These are phyloP conservation scores for Platanista minor DNA, from an alignment of 2,113 vertebrate species.

Conservation along the genomic window DNA sequence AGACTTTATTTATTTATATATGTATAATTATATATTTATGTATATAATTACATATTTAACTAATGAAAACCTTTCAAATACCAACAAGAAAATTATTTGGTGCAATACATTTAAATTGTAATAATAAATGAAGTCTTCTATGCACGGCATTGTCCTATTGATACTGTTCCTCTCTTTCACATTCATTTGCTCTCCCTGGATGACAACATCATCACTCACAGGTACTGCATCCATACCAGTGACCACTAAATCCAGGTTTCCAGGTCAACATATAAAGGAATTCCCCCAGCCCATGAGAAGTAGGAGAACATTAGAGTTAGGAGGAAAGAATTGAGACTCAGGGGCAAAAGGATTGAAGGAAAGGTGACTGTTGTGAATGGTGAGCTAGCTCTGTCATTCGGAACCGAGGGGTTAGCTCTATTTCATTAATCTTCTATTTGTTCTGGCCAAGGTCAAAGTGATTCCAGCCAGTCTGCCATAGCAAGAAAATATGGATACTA, in stretches of 20 bases:
- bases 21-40: no score
- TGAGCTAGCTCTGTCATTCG: neutral
- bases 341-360: neutral
- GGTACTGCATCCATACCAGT: neutral
- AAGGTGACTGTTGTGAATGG: neutral
- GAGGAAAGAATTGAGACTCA: neutral
- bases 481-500: neutral
- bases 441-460: neutral
- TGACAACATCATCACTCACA: neutral
- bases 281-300: neutral
- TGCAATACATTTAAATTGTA: neutral
- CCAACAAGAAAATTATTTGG: neutral
- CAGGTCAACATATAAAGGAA: neutral
- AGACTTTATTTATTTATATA: neutral
- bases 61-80: conserved; percentile 9
- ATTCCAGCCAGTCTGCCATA: neutral
- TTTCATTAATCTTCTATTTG: neutral
- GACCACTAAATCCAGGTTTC: neutral
- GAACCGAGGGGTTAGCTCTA: neutral
- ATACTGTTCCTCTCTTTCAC: neutral
- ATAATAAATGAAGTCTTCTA: neutral
- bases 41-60: neutral
- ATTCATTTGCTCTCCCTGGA: neutral
- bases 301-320: neutral
- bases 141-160: neutral